Percentiles rank a stretch among this genome's conserved stretches.
These are phyloP conservation scores for Hirtodrosophila trivittata DNA, from an alignment of 2,888 invertebrate genomes.

Conservation along the genomic window DNA sequence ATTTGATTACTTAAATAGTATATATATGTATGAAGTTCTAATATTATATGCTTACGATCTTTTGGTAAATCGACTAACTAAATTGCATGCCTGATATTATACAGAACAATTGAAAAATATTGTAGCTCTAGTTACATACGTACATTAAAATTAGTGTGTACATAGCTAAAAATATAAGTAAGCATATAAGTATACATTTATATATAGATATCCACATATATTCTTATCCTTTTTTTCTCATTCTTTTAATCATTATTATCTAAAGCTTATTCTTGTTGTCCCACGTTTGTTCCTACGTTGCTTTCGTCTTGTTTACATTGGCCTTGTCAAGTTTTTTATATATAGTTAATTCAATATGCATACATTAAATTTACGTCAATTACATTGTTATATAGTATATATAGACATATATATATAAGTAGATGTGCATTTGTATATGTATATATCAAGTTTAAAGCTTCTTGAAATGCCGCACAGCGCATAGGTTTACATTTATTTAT, in stretches of 20 bases:
- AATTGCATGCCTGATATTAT: constrained; percentile 10
- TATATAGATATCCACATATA: constrained; percentile 4
- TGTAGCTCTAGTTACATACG: constrained; percentile 26
- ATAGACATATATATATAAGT: constrained; percentile 12
- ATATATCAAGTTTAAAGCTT: constrained; percentile 61
- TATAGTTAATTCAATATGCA: not conserved
- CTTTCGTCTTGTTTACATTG: not conserved
- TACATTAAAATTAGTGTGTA: not conserved
- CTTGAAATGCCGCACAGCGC: constrained; percentile 59
- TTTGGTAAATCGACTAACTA: constrained; percentile 32
- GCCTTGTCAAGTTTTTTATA: not conserved
- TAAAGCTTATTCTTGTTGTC: constrained; percentile 6
- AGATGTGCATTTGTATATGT: constrained; percentile 20
- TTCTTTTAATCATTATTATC: constrained; percentile 28
- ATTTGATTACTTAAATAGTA: not conserved
- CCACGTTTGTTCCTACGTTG: not conserved
- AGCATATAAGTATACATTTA: too few relatives aligned
- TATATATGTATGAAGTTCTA: constrained; percentile 4
- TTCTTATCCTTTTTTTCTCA: constrained; percentile 9
- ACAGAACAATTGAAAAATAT: constrained; percentile 16
- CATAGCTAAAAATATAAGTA: constrained; percentile 23
- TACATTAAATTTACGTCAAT: not conserved
- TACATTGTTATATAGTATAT: constrained; percentile 4
- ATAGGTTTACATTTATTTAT: constrained; percentile 32
- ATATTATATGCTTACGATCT: constrained; percentile 15